These are phyloP conservation scores for Troides oblongomaculatus DNA, from an alignment of 2,888 invertebrate species.

Conservation along the genomic window DNA sequence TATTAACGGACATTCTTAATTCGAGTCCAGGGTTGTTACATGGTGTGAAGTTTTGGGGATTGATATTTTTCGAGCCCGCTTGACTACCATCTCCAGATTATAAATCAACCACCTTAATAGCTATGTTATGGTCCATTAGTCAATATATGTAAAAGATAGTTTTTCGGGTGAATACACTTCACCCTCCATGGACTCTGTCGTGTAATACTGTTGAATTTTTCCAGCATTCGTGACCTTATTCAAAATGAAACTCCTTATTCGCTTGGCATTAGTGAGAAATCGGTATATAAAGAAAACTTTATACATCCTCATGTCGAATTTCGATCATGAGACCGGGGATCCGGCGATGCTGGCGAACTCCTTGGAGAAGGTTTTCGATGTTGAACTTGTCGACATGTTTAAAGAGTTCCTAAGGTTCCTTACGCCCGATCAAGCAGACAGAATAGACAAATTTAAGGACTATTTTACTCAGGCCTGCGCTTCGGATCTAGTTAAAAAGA, in stretches of 20 bases:
- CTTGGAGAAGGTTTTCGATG: constrained; percentile 41
- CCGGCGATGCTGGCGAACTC: constrained; percentile 43
- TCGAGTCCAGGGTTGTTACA: no score
- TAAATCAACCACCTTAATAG: no score
- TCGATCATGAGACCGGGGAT: constrained; percentile 44
- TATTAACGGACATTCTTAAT: no score
- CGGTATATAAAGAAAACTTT: constrained; percentile 43
- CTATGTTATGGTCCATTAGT: neutral
- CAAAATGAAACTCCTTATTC: constrained; percentile 49
- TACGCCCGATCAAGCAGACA: constrained; percentile 61
- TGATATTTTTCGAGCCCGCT: no score
- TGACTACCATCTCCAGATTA: no score
- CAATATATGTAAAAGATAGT: no score
- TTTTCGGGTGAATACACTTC: no score
- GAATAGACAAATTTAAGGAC: constrained; percentile 50
- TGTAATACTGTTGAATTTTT: constrained; percentile 22
- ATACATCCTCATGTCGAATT: constrained; percentile 42
- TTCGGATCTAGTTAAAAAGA: constrained; percentile 48
- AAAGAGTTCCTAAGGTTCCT: constrained; percentile 63
- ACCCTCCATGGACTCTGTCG: no score
- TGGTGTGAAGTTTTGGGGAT: no score
- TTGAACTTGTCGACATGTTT: constrained; percentile 52
- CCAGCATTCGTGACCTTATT: constrained; percentile 55
- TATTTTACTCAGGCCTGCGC: constrained; percentile 57
- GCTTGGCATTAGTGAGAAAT: constrained; percentile 37